Base-by-base conservation (phyloP, 2,797 vertebrate genomes). In the Rallus crepitans region DNA sequence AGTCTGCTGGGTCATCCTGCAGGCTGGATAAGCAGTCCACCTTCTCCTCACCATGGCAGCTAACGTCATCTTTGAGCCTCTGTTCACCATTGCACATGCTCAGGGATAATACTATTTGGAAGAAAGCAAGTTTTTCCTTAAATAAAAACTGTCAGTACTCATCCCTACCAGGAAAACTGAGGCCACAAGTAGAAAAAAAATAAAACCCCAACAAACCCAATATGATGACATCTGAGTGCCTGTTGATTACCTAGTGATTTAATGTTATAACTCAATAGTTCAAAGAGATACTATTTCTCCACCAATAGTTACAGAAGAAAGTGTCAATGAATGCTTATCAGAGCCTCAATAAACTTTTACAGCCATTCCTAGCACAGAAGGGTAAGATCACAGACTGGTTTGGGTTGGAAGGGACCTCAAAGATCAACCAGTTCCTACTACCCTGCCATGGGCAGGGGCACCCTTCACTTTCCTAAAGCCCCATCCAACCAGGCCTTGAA, bases 11-110 rank as follows among this genome's bases (percentile, higher is more conserved):
- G 37, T 39, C 45, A 53, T 16, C 31, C 52, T 20, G 16, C 12
- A 39, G 40, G 17, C 59, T 55, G 52, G 61, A 87, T 13, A 69
- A 71, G 40, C 25, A 35, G 11, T 4, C 42, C 53, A 33, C 8
- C 15, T 31, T 55, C 25, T 30, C 42, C 37, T 60, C 55, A 50
- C 4, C 21, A 8, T 0, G 16, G 27, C 10, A 92, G 53, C 9
- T 48, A 83, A 25, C 31, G 25, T 15, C 24, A 39, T 12, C 48
- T n/a, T 53, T 0, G 0, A 81, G 37, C 15, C 33, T 31, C 19
- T 1, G 1, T 18, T 60, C 45, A 7, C 0, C 0, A 1, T 21
- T 12, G 17, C 19, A 35, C 6, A 37, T 7, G 5, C 7, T 80
- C 33, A 37, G 20, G n/a, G 5, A 15, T 23, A 64, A 28, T 2